Base-by-base conservation (phyloP, 1,140 invertebrate species). In the Nebria ingens region DNA sequence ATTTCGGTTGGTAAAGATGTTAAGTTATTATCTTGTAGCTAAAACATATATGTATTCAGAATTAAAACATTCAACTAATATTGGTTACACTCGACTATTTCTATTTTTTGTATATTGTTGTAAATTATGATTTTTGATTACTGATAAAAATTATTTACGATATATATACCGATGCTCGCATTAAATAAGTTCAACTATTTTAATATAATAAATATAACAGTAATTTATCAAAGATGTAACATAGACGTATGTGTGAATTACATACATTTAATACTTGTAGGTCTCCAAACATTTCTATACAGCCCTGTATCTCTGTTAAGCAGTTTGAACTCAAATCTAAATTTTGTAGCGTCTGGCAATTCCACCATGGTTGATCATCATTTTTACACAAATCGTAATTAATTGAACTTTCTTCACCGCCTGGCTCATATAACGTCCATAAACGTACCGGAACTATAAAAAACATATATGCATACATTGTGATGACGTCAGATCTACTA, bases 241-340 rank as follows among this genome's bases (percentile, higher is more conserved):
- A 20, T 38, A 45, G 55, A 61, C 19, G 51, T 53, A 13, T 53
- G 15, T 19, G 52, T 54, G n/a, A n/a, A n/a, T n/a, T 57, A 74
- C 80, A 72, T 75, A 88, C 85, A 73, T 84, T 82, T 20, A 89
- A 69, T n/a, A 79, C 81, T 34, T 78, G 78, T 15, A 94, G 74
- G 61, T 85, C 81, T 52, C 77, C 69, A 38, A 93, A 75, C 58
- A 83, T 78, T 58, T 78, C 76, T 58, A 93, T 80, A 64, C 86
- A 78, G 20, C 79, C 69, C 55, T 86, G 81, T 53, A 94, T 71
- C 40, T 65, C 65, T 49, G 75, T 78, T 50, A 94, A 70, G 29
- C 76, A 74, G 66, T 94, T 94, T 2, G 81, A 90, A 58, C 89
- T 89, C 23, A 93, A 73, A 66, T 93, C 87, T 53, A 93, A 74